These are phyloP conservation scores for Cyaniris semiargus DNA, from an alignment of 2,888 invertebrate species.

Conservation along the genomic window DNA sequence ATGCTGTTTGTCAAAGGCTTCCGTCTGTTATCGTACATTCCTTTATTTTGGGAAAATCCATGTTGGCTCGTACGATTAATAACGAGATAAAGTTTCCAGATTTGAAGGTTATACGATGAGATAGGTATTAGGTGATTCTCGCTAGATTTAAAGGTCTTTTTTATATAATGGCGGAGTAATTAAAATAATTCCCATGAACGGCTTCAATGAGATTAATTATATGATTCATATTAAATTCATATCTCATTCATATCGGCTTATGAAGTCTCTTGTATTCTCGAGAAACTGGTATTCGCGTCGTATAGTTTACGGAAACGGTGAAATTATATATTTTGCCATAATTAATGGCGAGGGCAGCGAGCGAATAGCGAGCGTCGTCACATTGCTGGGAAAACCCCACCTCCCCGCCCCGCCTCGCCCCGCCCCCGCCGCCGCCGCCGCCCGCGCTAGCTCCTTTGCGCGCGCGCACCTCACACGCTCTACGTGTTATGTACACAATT, in stretches of 20 bases:
- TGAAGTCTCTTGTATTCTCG: neutral
- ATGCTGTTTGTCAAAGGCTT: slow-evolving; percentile 3
- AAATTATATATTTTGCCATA: slow-evolving; percentile 57
- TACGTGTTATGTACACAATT: slow-evolving; percentile 28
- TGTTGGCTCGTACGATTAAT: slow-evolving; percentile 7
- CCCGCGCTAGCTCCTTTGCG: slow-evolving; percentile 37
- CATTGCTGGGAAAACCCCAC: slow-evolving; percentile 78
- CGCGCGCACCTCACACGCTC: slow-evolving; percentile 37
- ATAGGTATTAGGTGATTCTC: slow-evolving; percentile 5
- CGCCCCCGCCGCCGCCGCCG: slow-evolving; percentile 39
- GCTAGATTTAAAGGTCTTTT: neutral
- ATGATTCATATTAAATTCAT: neutral
- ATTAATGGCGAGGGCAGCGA: slow-evolving; percentile 63
- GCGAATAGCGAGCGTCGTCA: slow-evolving; percentile 49
- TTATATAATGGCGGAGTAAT: neutral
- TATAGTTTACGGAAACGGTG: slow-evolving; percentile 56
- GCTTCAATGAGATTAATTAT: slow-evolving; percentile 4
- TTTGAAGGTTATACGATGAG: neutral
- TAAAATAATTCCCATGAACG: neutral
- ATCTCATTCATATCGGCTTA: neutral
- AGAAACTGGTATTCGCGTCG: slow-evolving; percentile 28
- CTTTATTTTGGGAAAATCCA: slow-evolving; percentile 24
- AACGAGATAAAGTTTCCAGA: slow-evolving; percentile 9
- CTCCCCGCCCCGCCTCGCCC: slow-evolving; percentile 44
- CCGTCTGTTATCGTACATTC: slow-evolving; percentile 25